Conservation (phyloP, 2,888 invertebrate genomes). For the Latrodectus elegans region DNA sequence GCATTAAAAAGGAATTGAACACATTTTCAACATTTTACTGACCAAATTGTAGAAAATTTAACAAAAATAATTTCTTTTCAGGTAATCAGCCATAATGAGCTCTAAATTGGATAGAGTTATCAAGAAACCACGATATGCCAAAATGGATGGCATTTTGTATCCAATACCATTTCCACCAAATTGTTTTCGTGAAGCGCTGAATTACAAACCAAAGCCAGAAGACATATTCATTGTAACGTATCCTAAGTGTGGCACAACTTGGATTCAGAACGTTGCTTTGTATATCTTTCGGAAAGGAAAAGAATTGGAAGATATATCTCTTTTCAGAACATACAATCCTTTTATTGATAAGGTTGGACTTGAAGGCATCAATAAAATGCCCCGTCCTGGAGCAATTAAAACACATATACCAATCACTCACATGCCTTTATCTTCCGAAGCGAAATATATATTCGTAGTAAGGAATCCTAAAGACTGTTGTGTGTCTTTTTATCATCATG, state of each 20-base stretch:
- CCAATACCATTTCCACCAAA: conserved; percentile 20
- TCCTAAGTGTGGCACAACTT: conserved; percentile 69
- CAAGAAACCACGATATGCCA: not conserved
- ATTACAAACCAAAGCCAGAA: conserved; percentile 45
- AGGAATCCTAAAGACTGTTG: conserved; percentile 76
- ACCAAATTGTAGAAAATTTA: too few species aligned
- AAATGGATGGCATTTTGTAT: conserved; percentile 33
- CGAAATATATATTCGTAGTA: conserved; percentile 75
- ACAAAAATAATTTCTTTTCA: not conserved
- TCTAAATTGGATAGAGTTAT: not conserved
- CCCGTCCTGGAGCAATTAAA: conserved; percentile 68
- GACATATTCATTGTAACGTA: conserved; percentile 61
- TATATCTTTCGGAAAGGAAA: conserved; percentile 27
- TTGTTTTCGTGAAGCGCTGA: conserved; percentile 26
- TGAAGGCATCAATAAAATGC: conserved; percentile 49
- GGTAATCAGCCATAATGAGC: not conserved
- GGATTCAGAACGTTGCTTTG: conserved; percentile 53
- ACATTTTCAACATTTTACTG: too few species aligned
- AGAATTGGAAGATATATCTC: not conserved
- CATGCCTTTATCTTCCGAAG: conserved; percentile 58
- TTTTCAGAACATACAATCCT: conserved; percentile 11
- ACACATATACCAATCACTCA: conserved; percentile 72
- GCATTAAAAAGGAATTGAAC: too few species aligned
- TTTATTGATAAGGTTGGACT: conserved; percentile 49
- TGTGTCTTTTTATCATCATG: conserved; percentile 76